Evolutionary conservation across 2,113 vertebrate species (phyloP).

Genomic region (Tretioscincus oriximinensis): DNA sequence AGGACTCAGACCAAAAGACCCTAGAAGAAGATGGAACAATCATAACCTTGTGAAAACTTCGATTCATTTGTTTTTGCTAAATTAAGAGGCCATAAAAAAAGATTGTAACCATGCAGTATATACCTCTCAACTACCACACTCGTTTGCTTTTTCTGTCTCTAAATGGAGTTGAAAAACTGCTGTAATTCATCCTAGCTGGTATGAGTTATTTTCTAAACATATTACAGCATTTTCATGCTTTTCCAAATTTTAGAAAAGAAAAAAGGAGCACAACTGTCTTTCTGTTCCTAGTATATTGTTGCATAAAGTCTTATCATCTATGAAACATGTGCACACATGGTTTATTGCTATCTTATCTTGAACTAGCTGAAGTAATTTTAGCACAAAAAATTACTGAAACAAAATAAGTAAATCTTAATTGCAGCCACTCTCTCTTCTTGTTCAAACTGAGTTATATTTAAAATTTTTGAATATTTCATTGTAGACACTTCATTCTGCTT

Average conservation of each 20-base stretch:
- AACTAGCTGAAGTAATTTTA: slow-evolving; percentile 26
- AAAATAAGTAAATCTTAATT: neutral
- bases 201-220: neutral
- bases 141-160: neutral
- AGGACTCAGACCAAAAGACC: slow-evolving; percentile 65
- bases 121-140: slow-evolving; percentile 53
- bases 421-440: neutral
- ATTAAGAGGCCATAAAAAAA: slow-evolving; percentile 27
- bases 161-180: neutral
- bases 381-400: neutral
- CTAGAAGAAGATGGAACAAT: slow-evolving; percentile 96
- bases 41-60: slow-evolving; percentile 84
- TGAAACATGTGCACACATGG: neutral
- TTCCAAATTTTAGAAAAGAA: neutral
- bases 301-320: neutral
- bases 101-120: slow-evolving; percentile 41
- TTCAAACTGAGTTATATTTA: neutral
- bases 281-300: neutral
- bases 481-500: neutral
- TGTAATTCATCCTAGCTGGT: neutral
- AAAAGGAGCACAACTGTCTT: neutral
- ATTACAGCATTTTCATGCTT: neutral
- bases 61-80: slow-evolving; percentile 15
- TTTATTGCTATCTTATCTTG: neutral
- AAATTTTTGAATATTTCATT: neutral